phyloP scores from a whole-genome alignment of 1,140 invertebrate genomes.

The Anastrepha obliqua region DNA sequence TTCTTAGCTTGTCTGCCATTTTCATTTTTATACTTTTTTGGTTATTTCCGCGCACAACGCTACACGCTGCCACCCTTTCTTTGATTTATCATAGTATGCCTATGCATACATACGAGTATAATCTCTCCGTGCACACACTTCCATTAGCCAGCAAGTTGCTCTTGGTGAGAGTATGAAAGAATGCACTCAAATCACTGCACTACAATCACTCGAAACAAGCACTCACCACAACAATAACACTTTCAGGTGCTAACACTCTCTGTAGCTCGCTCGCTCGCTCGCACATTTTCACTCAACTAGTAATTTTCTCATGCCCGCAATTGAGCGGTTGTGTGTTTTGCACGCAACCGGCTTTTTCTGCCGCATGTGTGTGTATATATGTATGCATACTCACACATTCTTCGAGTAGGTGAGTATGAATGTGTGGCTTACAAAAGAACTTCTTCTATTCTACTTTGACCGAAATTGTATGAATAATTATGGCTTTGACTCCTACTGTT shows the following conservation, averaged over 20 bases:
- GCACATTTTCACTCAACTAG: background rate
- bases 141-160: background rate
- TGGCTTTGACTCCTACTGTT: background rate
- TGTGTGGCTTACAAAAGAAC: too few species aligned
- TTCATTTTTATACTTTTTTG: slow-evolving; percentile 36
- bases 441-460: too few species aligned
- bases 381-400: background rate
- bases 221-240: background rate
- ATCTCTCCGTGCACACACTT: too few species aligned
- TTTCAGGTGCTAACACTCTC: background rate
- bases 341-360: slow-evolving; percentile 15
- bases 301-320: background rate
- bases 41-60: slow-evolving; percentile 23
- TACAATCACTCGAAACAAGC: background rate
- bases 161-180: background rate
- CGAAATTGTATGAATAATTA: too few species aligned
- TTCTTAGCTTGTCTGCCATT: slow-evolving; percentile 13
- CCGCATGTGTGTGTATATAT: background rate
- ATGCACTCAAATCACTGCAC: background rate
- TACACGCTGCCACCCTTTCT: background rate
- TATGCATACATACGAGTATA: background rate
- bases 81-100: background rate
- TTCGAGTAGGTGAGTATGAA: too few species aligned
- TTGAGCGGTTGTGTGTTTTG: background rate
- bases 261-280: background rate